Base-by-base conservation (phyloP, 2,888 invertebrate genomes). In the Leucophora obtusa region DNA sequence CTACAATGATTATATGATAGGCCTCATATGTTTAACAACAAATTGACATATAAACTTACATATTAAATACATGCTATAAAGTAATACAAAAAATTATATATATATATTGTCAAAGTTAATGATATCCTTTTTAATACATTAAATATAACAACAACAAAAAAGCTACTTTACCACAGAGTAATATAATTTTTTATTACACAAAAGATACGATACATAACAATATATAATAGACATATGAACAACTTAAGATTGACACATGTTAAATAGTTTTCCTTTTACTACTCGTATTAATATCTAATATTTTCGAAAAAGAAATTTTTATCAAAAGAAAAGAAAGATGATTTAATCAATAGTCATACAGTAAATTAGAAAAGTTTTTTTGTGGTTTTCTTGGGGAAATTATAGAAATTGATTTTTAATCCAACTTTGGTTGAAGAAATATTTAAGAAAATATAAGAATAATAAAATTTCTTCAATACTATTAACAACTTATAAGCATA, bases 41-140 rank as follows among this genome's bases (percentile, higher is more conserved):
- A 6, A 35, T 35, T 35, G 35, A 5, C 35, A 35, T 43, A 43
- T 14, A 43, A 2, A 35, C 11, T 2, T 14, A 14, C 14, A 43
- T 43, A 14, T 43, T 43, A 43, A 43, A 43, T 43, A 43, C 14
- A 43, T 43, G 11, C 43, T 43, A 14, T 2, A 43, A 24, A 24
- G 24, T 24, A 24, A 24, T 24, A 24, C 24, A 24, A 24, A 24
- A 24, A 24, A n/a, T n/a, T n/a, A 24, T 5, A 24, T 5, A 14
- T 5, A 43, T 47, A 4, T 54, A 72, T 73, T 73, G 50, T 63
- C 50, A 63, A 79, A 63, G 62, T 69, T 73, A 79, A 79, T 79
- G 69, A 73, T 53, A 69, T 73, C 63, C 51, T 69, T 69, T 71
- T 21, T n/a, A 47, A 47, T 15, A n/a, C 43, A 47, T 47, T 47